These are phyloP conservation scores for Atherinosoma microstoma DNA, from an alignment of 2,797 vertebrate species.

Conservation along the genomic window DNA sequence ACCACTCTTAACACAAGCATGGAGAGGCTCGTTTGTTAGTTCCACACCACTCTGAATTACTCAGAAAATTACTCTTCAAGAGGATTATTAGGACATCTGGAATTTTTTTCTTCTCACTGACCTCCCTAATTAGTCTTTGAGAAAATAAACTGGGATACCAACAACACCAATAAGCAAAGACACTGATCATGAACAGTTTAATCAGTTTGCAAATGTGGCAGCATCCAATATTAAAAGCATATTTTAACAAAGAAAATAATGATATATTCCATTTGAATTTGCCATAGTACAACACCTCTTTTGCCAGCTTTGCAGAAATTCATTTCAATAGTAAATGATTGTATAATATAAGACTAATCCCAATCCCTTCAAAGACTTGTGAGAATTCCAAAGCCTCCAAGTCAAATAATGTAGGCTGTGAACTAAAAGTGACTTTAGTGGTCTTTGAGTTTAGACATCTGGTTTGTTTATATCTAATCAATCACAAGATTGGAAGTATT, in stretches of 20 bases:
- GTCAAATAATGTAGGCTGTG: neutral
- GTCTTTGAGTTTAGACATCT: neutral
- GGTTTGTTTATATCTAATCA: neutral
- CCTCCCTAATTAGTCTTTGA: slow-evolving; percentile 48
- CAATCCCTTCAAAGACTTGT: neutral
- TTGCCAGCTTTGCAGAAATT: neutral
- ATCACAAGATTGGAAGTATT: neutral
- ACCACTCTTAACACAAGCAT: slow-evolving; percentile 46
- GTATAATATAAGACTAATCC: neutral
- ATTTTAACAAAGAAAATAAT: slow-evolving; percentile 2
- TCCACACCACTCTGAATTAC: slow-evolving; percentile 56
- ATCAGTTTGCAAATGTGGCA: neutral
- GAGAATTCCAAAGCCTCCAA: neutral
- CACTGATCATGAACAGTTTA: neutral
- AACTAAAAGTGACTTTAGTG: neutral
- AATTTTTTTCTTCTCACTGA: slow-evolving; percentile 34
- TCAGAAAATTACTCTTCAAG: slow-evolving; percentile 59
- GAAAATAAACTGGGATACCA: slow-evolving; percentile 29
- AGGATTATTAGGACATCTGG: slow-evolving; percentile 11
- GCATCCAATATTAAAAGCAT: neutral
- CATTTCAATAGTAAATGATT: neutral
- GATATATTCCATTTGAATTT: neutral
- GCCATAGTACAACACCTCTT: neutral
- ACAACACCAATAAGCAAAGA: slow-evolving; percentile 13
- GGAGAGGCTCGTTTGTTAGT: slow-evolving; percentile 65